A percentile compares a stretch with the other conserved stretches of the same genome.
Evolutionary conservation across 2,113 vertebrate species (phyloP).

Genomic region (Melanocharis versteri): DNA sequence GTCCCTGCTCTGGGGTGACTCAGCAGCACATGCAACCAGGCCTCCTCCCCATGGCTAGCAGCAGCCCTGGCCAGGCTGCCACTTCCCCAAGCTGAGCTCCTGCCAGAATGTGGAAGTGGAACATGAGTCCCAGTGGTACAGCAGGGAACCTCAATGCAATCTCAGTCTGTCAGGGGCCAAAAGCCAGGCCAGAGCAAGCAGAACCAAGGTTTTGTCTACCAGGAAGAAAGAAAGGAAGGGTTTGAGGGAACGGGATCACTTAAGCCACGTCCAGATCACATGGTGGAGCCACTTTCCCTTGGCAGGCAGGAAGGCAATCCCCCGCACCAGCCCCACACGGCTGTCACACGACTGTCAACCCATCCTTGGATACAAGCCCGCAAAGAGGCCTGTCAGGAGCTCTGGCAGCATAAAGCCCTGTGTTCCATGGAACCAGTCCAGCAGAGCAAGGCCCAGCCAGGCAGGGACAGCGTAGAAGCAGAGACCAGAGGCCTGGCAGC

Average conservation of each 20-base stretch:
- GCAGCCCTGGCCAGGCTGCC: not conserved
- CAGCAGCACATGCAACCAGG: not conserved
- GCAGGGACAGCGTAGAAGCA: rapidly evolving
- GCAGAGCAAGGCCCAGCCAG: not conserved
- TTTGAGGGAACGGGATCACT: not conserved
- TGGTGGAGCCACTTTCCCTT: not conserved
- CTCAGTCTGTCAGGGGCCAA: not conserved
- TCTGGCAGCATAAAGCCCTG: not conserved
- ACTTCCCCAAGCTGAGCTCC: not conserved
- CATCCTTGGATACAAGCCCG: not conserved
- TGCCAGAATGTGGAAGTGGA: not conserved
- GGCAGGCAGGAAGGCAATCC: not conserved
- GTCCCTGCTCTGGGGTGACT: not conserved
- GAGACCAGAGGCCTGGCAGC: not conserved
- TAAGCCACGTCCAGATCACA: not conserved
- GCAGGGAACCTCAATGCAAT: not conserved
- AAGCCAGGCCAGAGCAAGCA: not conserved
- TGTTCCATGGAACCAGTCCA: not conserved
- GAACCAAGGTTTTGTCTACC: not conserved
- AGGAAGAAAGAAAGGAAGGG: not conserved
- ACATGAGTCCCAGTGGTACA: not conserved
- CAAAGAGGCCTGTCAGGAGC: not conserved
- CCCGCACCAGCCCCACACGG: not conserved
- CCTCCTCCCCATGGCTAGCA: not conserved
- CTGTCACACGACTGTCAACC: not conserved